phyloP scores from a whole-genome alignment of 2,888 invertebrate genomes.

The Lamproptera curius region DNA sequence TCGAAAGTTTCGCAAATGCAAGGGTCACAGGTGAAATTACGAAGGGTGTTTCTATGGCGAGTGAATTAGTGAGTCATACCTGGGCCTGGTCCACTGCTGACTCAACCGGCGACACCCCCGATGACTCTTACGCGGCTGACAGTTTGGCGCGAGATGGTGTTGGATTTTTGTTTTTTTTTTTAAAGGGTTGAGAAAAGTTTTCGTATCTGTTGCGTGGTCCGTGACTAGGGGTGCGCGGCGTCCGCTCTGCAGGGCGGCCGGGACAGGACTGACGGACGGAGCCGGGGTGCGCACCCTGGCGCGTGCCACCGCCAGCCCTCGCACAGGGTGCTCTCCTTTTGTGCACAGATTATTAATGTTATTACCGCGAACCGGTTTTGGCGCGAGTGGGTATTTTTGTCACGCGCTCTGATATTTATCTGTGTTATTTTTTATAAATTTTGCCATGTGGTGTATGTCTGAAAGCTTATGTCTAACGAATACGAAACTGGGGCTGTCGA shows the following conservation, averaged over 20 bases:
- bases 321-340: slow-evolving; percentile 41
- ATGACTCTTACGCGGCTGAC: slow-evolving; percentile 33
- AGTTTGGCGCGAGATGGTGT: slow-evolving; percentile 25
- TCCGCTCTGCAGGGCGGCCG: slow-evolving; percentile 63
- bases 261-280: slow-evolving; percentile 56
- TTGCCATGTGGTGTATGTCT: neutral
- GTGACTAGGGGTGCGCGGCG: slow-evolving; percentile 62
- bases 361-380: slow-evolving; percentile 1
- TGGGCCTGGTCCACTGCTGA: slow-evolving; percentile 61
- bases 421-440: neutral
- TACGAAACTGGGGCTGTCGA: no score
- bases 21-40: slow-evolving; percentile 41
- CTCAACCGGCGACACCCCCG: slow-evolving; percentile 67
- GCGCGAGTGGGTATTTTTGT: neutral
- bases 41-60: slow-evolving; percentile 72
- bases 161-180: slow-evolving; percentile 18
- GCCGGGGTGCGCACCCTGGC: slow-evolving; percentile 60
- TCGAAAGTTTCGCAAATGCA: slow-evolving; percentile 21
- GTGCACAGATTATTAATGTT: slow-evolving; percentile 11
- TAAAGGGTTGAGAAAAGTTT: slow-evolving; percentile 30
- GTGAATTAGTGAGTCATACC: slow-evolving; percentile 67
- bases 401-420: neutral
- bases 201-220: slow-evolving; percentile 24
- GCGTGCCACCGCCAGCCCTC: slow-evolving; percentile 53
- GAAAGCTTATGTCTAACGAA: neutral